Base-by-base conservation (phyloP, 2,113 vertebrate species). In the Cariama cristata region DNA sequence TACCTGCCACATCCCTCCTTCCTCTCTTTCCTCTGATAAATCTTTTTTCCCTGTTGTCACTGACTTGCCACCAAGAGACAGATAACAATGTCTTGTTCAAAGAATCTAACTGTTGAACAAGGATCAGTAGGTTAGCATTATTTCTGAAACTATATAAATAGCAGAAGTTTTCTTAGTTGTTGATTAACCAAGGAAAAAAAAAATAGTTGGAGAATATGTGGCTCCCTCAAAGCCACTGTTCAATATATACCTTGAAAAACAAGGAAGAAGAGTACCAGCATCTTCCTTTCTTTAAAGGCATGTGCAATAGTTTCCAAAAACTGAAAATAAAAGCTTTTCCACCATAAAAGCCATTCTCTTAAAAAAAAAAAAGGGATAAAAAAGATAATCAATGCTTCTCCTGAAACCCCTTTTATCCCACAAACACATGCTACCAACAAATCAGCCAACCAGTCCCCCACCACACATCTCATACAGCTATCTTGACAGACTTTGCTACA, bases 71-170 rank as follows among this genome's bases (percentile, higher is more conserved):
- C 40, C 33, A 64, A 72, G 77, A 98, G 80, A 97, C 14, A 88
- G 83, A 79, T 68, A 93, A 74, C 58, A 88, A 90, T 44, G 68
- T 90, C 95, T 94, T 86, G 38, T 84, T 97, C 84, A 87, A 85
- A 80, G 47, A 79, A 47, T 30, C 19, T 49, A 96, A 86, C 91
- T 89, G 80, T 86, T 95, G 58, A 75, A 90, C 74, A 92, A 86
- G 82, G 67, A 67, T 1, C 64, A 85, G 73, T 44, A 88, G 80
- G 47, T 16, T 81, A 93, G 93, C 55, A 71, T 69, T 1, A 55
- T 83, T 94, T 95, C 68, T 92, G 71, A 84, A 91, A 93, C 26
- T 23, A 50, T 44, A 69, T 72, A 60, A 74, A 45, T 47, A 96
- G 45, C 38, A 93, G 24, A 68, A 53, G 28, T 92, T 95, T 88